phyloP scores from a whole-genome alignment of 2,888 invertebrate species.

The Patella caerulea region DNA sequence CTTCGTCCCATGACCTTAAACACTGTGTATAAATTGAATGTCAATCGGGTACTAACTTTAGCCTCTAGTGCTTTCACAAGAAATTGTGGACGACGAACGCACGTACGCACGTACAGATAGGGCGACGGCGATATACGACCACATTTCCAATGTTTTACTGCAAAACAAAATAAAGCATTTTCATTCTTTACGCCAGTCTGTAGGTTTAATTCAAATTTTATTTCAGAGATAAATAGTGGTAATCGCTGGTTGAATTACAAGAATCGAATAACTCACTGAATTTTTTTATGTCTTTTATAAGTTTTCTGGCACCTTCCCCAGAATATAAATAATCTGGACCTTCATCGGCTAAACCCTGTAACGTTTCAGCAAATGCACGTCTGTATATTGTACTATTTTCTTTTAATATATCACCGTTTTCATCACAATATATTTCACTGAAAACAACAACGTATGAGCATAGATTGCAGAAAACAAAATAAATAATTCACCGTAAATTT shows the following conservation, averaged over 20 bases:
- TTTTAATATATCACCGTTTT: slow-evolving; percentile 43
- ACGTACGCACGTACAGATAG: too few species aligned
- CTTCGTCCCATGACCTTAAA: too few species aligned
- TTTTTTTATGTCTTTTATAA: slow-evolving; percentile 77
- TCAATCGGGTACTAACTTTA: too few species aligned
- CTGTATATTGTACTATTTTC: slow-evolving; percentile 63
- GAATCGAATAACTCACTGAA: slow-evolving; percentile 31
- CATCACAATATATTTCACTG: slow-evolving; percentile 46
- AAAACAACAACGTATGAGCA: background rate
- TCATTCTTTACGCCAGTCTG: background rate
- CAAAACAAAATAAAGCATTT: background rate
- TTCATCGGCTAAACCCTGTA: slow-evolving; percentile 79
- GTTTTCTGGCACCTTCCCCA: slow-evolving; percentile 79
- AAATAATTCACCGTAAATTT: too few species aligned
- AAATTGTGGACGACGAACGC: too few species aligned
- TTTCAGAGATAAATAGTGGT: background rate
- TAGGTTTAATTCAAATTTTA: background rate
- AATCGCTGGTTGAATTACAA: background rate
- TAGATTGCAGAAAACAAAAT: too few species aligned
- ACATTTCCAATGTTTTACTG: background rate
- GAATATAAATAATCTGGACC: slow-evolving; percentile 83
- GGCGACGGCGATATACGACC: too few species aligned
- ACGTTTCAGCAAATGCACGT: slow-evolving; percentile 80
- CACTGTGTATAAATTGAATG: too few species aligned
- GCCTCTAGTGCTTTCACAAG: too few species aligned